phyloP scores from a whole-genome alignment of 2,113 vertebrate species.

The Lanius ludovicianus region DNA sequence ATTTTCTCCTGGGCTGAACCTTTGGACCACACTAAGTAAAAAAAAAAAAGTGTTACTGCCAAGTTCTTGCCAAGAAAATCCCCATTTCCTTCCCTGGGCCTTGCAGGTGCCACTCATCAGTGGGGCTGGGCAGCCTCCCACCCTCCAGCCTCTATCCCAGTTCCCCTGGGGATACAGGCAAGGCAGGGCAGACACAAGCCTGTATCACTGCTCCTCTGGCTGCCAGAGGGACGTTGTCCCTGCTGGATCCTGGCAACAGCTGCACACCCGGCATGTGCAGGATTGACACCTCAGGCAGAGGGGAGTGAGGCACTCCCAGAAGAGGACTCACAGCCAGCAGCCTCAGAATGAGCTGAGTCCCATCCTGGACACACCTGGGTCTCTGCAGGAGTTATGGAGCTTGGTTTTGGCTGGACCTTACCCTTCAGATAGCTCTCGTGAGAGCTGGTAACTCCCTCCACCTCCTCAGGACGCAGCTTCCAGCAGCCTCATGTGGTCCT shows the following conservation, averaged over 20 bases:
- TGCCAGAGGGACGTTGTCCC: not conserved
- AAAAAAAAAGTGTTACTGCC: not conserved
- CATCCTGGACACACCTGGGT: not conserved
- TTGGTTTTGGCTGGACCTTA: not conserved
- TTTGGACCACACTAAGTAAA: not conserved
- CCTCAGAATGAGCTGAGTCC: not conserved
- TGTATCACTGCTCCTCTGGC: not conserved
- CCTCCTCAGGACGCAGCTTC: not conserved
- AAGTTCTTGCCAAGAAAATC: not conserved
- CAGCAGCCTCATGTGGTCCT: not conserved
- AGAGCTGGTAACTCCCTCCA: not conserved
- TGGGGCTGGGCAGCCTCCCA: accelerated
- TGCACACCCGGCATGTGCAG: accelerated
- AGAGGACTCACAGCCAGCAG: not conserved
- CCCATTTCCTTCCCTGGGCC: not conserved
- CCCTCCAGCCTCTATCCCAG: not conserved
- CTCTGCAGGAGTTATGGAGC: not conserved
- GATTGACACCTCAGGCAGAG: accelerated
- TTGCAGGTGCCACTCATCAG: not conserved
- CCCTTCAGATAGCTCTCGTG: not conserved
- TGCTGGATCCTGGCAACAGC: not conserved
- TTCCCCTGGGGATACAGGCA: not conserved
- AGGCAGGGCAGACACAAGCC: not conserved
- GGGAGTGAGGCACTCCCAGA: not conserved
- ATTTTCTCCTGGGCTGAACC: not conserved